Base-by-base conservation (phyloP, 2,113 vertebrate species). In the Datnioides undecimradiatus region DNA sequence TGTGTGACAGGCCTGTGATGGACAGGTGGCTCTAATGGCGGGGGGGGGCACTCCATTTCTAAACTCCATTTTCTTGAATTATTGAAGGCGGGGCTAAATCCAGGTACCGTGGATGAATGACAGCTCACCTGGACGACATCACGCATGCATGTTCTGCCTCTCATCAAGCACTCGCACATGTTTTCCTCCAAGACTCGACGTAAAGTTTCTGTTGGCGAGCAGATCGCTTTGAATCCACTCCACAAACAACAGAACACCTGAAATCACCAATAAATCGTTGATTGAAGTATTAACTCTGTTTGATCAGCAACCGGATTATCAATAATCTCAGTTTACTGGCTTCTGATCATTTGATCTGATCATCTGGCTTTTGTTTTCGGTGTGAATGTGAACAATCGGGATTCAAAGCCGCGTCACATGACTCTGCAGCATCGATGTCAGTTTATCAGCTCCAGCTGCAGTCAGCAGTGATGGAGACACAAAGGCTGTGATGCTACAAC, bases 31-130 rank as follows among this genome's bases (percentile, higher is more conserved):
- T 83, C 78, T 87, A 86, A 87, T 81, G 84, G n/a, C n/a, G n/a
- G n/a, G n/a, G n/a, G n/a, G 89, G 45, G 51, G 63, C 76, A 5
- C 40, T 80, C 82, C 82, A 48, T 76, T 73, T 81, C 85, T 79
- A 6, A 16, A 7, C 33, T 77, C 88, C 79, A 78, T 85, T 72
- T 79, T 59, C 65, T 51, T 91, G 74, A 90, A 91, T 90, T 85
- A 92, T 92, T 92, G 83, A 92, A 91, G 88, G 88, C 10, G 77
- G 85, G 81, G 72, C 81, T 74, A 77, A 75, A 60, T 80, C 77
- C 85, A 87, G 87, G 78, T 85, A 64, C 79, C 27, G 31, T 10
- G 48, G 63, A 33, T 82, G 82, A 85, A 2, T 81, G 89, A 79
- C 86, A 88, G 80, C 58, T 70, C 48, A 81, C 41, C 67, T 80